These are phyloP conservation scores for Phyllostomus discolor DNA, from an alignment of 2,113 vertebrate species.

Conservation along the genomic window DNA sequence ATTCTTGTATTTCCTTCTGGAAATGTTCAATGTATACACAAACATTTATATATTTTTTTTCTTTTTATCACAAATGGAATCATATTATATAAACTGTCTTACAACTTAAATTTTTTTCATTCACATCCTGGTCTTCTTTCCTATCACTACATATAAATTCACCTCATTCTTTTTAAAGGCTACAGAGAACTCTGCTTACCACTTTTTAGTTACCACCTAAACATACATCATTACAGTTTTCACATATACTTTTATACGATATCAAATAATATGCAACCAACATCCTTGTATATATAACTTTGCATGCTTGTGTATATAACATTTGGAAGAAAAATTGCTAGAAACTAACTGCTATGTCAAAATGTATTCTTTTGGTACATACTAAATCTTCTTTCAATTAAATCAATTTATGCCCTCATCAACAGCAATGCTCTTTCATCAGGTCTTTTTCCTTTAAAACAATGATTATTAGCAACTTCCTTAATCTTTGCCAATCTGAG, in stretches of 20 bases:
- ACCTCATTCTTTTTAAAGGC: neutral
- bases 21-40: neutral
- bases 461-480: neutral
- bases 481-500: neutral
- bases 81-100: neutral
- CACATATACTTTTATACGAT: neutral
- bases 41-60: neutral
- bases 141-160: neutral
- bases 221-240: neutral
- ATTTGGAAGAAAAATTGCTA: neutral
- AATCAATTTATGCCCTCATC: neutral
- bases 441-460: neutral
- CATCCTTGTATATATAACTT: neutral
- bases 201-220: slow-evolving; percentile 1
- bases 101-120: neutral
- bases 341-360: neutral
- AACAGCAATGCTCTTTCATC: neutral
- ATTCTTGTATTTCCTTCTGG: neutral
- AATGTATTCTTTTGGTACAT: neutral
- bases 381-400: neutral
- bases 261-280: neutral
- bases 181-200: neutral
- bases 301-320: neutral
- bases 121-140: neutral
- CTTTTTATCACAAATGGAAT: neutral